A percentile compares a stretch with the other conserved stretches of the same genome.
Evolutionary conservation across 2,113 vertebrate species (phyloP).

Genomic region (Nothobranchius kuhntae): DNA sequence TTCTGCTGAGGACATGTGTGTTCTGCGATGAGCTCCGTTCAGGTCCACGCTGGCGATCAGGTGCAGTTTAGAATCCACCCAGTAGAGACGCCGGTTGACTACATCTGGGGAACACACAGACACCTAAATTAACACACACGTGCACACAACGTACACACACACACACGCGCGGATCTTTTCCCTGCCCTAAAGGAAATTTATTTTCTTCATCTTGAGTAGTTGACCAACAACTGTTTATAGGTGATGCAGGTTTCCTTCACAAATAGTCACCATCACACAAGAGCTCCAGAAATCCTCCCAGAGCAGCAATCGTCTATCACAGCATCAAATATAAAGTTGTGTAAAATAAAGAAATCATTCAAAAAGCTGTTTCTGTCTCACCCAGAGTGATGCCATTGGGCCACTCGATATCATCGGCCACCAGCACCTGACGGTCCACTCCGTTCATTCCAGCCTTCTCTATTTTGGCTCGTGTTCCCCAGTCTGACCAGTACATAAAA

Average conservation of each 20-base stretch:
- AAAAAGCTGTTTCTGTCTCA: constrained; percentile 55
- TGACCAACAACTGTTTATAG: constrained; percentile 51
- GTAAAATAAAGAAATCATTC: too few relatives aligned
- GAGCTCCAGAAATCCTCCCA: background rate
- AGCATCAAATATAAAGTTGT: constrained; percentile 7
- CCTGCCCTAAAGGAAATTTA: constrained; percentile 44
- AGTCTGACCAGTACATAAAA: constrained; percentile 99
- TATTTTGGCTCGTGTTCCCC: constrained; percentile 93
- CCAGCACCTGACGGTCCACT: constrained; percentile 87
- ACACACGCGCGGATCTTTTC: constrained; percentile 1
- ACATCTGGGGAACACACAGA: constrained; percentile 82
- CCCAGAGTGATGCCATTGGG: constrained; percentile 96
- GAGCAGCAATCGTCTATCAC: constrained; percentile 49
- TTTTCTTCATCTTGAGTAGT: constrained; percentile 36
- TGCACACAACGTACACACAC: too few relatives aligned
- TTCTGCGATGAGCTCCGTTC: constrained; percentile 89
- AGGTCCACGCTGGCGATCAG: constrained; percentile 92
- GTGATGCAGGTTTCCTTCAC: constrained; percentile 51
- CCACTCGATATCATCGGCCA: constrained; percentile 93
- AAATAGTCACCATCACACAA: background rate
- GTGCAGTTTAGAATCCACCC: constrained; percentile 97
- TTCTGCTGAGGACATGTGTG: constrained; percentile 87
- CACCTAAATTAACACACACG: background rate
- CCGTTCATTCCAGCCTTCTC: constrained; percentile 97
- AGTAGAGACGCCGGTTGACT: constrained; percentile 93